Conservation (phyloP, 2,113 vertebrate genomes). For the Tapirus terrestris region DNA sequence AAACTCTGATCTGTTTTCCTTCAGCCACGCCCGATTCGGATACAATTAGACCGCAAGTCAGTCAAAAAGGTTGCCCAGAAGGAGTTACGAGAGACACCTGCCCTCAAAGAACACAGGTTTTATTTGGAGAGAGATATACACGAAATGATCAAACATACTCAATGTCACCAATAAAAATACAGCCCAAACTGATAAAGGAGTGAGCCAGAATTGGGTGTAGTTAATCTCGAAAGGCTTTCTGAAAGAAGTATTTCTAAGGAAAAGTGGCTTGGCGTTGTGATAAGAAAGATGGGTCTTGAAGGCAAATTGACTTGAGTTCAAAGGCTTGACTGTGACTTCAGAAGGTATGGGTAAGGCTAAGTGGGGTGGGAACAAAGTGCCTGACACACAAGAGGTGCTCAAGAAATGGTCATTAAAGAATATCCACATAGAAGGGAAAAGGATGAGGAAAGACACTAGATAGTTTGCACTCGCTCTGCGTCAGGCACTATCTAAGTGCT, state of each 20-base stretch:
- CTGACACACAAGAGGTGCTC: fast-evolving
- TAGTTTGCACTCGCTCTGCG: background rate
- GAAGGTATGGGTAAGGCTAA: background rate
- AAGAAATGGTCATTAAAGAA: background rate
- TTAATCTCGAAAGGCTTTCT: background rate
- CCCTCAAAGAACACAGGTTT: background rate
- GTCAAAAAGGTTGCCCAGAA: background rate
- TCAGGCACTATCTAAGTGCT: background rate
- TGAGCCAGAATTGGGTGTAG: background rate
- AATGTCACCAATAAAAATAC: background rate
- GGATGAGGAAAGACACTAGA: no score
- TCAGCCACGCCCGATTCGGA: background rate
- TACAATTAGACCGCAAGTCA: background rate
- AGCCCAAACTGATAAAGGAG: background rate
- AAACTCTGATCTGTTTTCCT: background rate
- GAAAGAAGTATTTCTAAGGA: background rate
- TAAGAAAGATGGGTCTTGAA: background rate
- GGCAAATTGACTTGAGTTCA: background rate
- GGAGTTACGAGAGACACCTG: background rate
- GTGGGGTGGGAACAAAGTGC: background rate
- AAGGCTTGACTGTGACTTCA: background rate
- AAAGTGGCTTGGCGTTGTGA: background rate
- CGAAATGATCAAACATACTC: background rate
- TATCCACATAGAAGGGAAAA: background rate
- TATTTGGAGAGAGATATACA: background rate